Evolutionary conservation across 2,797 vertebrate species (phyloP).

Genomic region (Phataginus tetradactyla): DNA sequence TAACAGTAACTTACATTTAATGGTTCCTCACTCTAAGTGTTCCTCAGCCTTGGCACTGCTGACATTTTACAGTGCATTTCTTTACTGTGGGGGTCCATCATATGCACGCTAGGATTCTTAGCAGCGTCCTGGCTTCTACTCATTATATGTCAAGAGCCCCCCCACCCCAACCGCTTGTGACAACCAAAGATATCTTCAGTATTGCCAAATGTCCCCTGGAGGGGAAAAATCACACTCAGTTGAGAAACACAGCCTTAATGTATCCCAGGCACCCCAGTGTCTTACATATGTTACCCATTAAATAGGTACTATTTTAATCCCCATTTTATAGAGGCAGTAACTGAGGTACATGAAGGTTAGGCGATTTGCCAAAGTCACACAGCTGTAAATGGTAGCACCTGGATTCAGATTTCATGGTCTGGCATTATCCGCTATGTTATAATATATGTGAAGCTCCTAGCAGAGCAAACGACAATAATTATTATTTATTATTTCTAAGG

Average conservation of each 20-base stretch:
- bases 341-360: not conserved
- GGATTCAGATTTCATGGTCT: not conserved
- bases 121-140: not conserved
- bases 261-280: not conserved
- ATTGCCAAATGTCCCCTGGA: not conserved
- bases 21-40: not conserved
- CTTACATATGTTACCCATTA: not conserved
- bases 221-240: not conserved
- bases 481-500: not conserved
- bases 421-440: not conserved
- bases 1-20: not conserved
- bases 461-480: not conserved
- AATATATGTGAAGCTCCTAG: not conserved
- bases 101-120: not conserved
- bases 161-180: not conserved
- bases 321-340: not conserved
- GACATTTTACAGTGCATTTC: not conserved
- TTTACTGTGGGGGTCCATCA: not conserved
- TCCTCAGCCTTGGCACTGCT: not conserved
- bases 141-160: not conserved
- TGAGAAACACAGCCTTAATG: not conserved
- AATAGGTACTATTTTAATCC: not conserved
- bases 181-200: not conserved
- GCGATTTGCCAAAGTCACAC: not conserved
- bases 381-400: not conserved